phyloP scores from a whole-genome alignment of 2,888 invertebrate species.

The Eupithecia subfuscata region DNA sequence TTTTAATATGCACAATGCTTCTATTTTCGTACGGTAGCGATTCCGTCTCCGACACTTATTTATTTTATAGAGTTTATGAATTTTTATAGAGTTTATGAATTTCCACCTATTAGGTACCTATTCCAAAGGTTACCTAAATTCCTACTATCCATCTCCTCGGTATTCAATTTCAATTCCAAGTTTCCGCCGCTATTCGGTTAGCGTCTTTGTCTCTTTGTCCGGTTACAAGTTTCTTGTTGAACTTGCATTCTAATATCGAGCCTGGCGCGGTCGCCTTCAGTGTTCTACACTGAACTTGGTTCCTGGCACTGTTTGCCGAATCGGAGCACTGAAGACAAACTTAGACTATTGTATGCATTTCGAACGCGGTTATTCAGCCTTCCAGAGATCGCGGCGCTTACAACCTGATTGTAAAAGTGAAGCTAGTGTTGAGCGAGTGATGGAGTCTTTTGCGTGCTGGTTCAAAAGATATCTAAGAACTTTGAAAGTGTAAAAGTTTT shows the following conservation, averaged over 20 bases:
- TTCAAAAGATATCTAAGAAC: slow-evolving; percentile 51
- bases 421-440: slow-evolving; percentile 53
- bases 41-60: neutral
- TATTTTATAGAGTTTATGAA: slow-evolving; percentile 16
- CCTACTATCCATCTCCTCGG: slow-evolving; percentile 2
- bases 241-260: slow-evolving; percentile 56
- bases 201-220: slow-evolving; percentile 37
- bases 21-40: neutral
- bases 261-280: slow-evolving; percentile 51
- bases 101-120: slow-evolving; percentile 10
- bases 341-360: slow-evolving; percentile 61
- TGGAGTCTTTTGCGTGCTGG: slow-evolving; percentile 61
- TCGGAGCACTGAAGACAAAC: slow-evolving; percentile 61
- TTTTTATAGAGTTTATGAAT: slow-evolving; percentile 21
- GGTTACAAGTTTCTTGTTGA: slow-evolving; percentile 50
- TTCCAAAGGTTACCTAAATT: slow-evolving; percentile 11
- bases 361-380: slow-evolving; percentile 52
- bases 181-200: slow-evolving; percentile 36
- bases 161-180: slow-evolving; percentile 30
- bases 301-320: slow-evolving; percentile 54
- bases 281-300: slow-evolving; percentile 49
- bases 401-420: slow-evolving; percentile 23
- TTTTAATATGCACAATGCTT: neutral
- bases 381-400: slow-evolving; percentile 51
- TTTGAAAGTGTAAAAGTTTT: neutral